phyloP scores from a whole-genome alignment of 2,113 vertebrate species.

The zebrafish (Danio rerio) region DNA sequence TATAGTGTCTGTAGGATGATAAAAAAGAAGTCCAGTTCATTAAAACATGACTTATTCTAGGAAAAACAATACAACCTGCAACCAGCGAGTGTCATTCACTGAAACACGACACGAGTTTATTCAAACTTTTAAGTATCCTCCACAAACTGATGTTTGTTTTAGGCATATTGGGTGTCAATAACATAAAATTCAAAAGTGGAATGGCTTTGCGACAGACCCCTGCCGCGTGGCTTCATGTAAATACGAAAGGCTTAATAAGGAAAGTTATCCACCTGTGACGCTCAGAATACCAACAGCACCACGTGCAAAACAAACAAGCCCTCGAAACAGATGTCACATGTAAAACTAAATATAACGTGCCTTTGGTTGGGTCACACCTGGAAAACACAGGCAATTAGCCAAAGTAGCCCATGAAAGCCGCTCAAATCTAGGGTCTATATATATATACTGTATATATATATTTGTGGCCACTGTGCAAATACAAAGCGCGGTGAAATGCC shows the following conservation, averaged over 20 bases:
- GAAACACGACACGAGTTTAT: conserved; percentile 30
- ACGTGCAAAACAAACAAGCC: conserved; percentile 68
- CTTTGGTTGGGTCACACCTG: conserved; percentile 71
- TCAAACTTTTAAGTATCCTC: conserved; percentile 27
- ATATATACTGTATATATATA: conserved; percentile 18
- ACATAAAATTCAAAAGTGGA: conserved; percentile 8
- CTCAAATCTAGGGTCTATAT: conserved; percentile 44
- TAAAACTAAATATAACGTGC: conserved; percentile 71
- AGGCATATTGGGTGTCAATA: conserved; percentile 31
- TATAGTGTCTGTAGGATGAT: conserved; percentile 49
- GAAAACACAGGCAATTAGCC: conserved; percentile 55
- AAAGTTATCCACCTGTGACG: conserved; percentile 69
- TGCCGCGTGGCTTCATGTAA: conserved; percentile 42
- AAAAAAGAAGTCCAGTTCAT: conserved; percentile 35
- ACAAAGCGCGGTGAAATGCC: conserved; percentile 14
- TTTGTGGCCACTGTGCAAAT: conserved; percentile 53
- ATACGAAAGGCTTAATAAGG: conserved; percentile 52
- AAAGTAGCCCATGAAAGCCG: conserved; percentile 50
- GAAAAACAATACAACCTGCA: conserved; percentile 1
- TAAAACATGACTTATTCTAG: neutral
- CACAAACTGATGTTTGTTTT: conserved; percentile 41
- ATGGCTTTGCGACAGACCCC: conserved; percentile 4
- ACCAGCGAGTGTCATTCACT: neutral
- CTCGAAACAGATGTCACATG: conserved; percentile 68
- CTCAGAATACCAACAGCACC: conserved; percentile 56